These are phyloP conservation scores for Riptortus pedestris DNA, from an alignment of 1,140 invertebrate genomes.

Conservation along the genomic window DNA sequence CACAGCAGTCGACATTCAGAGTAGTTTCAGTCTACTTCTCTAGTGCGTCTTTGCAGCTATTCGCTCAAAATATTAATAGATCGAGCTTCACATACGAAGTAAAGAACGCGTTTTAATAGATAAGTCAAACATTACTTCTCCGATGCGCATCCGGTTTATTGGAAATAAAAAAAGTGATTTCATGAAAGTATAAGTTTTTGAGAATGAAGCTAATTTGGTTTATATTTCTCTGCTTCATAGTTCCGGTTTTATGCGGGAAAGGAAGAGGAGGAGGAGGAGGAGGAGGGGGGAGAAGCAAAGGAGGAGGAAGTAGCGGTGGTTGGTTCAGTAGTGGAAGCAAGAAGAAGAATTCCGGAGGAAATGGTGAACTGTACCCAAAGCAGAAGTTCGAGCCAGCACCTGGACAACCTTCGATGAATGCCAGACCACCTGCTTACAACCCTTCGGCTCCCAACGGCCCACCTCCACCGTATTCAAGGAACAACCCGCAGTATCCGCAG, in stretches of 20 bases:
- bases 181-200: no score
- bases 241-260: neutral
- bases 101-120: no score
- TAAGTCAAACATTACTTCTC: no score
- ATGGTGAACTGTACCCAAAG: neutral
- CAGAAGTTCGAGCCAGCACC: neutral
- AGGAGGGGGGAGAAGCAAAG: neutral
- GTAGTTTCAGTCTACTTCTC: no score
- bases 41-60: no score
- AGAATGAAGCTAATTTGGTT: no score
- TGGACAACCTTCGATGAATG: neutral
- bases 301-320: neutral
- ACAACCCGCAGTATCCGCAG: neutral
- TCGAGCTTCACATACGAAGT: no score
- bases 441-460: neutral
- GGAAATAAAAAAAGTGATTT: no score
- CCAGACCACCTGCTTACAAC: neutral
- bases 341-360: neutral
- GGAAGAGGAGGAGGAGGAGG: slow-evolving; percentile 1
- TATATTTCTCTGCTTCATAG: no score
- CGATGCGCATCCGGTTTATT: no score
- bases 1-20: no score
- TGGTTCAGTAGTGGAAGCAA: neutral
- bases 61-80: no score
- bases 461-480: neutral